These are phyloP conservation scores for Steinernema carpocapsae DNA, from an alignment of 2,888 invertebrate genomes.

Conservation along the genomic window DNA sequence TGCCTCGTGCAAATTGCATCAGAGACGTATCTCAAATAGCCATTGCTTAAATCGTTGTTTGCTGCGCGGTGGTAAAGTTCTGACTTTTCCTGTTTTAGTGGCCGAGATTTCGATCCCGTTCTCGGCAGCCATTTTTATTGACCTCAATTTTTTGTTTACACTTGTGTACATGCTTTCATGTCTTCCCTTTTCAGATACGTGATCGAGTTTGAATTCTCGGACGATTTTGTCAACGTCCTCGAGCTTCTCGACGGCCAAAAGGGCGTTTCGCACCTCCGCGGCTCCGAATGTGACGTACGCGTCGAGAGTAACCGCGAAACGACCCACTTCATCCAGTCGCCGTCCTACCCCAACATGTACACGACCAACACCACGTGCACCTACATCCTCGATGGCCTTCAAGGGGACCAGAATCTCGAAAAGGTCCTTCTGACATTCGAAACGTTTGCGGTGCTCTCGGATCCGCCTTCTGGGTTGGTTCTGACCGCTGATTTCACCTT, in stretches of 20 bases:
- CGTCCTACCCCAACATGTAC: slow-evolving; percentile 70
- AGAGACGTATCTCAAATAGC: too few species aligned
- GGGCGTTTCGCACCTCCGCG: slow-evolving; percentile 52
- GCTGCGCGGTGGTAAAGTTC: too few species aligned
- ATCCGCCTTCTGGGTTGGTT: slow-evolving; percentile 28
- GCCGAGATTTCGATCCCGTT: too few species aligned
- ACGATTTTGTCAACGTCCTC: slow-evolving; percentile 97
- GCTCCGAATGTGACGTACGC: slow-evolving; percentile 81
- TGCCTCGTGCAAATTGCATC: too few species aligned
- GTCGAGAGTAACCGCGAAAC: slow-evolving; percentile 70
- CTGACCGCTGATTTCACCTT: too few species aligned
- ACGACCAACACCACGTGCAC: slow-evolving; percentile 71
- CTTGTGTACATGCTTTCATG: too few species aligned
- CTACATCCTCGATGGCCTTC: slow-evolving; percentile 80
- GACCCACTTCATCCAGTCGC: slow-evolving; percentile 71
- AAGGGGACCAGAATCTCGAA: slow-evolving; percentile 75
- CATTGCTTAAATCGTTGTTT: too few species aligned
- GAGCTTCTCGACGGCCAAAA: slow-evolving; percentile 70
- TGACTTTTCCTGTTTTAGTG: too few species aligned
- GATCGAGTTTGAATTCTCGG: slow-evolving; percentile 97
- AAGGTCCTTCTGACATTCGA: slow-evolving; percentile 64
- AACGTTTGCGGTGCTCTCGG: slow-evolving; percentile 54
- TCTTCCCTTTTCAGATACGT: slow-evolving; percentile 55
- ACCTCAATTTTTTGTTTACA: too few species aligned
- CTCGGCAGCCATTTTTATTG: too few species aligned